phyloP scores from a whole-genome alignment of 2,113 vertebrate genomes.

The Lagopus leucura region DNA sequence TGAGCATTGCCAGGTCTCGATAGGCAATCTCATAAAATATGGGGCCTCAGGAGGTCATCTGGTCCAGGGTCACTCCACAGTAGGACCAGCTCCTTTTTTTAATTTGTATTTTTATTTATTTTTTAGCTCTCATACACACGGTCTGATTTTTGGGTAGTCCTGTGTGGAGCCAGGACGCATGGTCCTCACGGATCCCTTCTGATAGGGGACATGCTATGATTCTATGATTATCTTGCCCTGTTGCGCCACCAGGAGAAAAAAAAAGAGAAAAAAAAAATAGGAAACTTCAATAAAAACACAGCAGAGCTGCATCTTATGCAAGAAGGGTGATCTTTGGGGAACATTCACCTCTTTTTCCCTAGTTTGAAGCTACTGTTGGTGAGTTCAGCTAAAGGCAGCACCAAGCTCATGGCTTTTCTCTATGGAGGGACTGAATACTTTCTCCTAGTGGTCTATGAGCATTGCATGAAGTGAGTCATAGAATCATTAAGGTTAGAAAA shows the following conservation, averaged over 20 bases:
- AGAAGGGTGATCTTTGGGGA: background rate
- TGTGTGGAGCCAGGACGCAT: too few species aligned
- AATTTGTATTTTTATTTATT: background rate
- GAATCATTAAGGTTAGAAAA: background rate
- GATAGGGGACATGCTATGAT: too few species aligned
- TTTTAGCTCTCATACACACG: too few species aligned
- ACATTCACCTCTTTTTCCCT: background rate
- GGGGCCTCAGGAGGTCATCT: background rate
- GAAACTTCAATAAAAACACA: background rate
- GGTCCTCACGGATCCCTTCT: too few species aligned
- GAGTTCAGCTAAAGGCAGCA: background rate
- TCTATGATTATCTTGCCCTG: background rate
- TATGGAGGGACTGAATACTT: background rate
- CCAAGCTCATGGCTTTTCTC: background rate
- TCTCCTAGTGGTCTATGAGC: background rate
- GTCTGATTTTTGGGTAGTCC: too few species aligned
- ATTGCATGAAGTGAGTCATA: rapidly evolving
- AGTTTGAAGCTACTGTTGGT: background rate
- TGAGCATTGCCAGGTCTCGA: background rate
- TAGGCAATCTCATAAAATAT: slow-evolving; percentile 10
- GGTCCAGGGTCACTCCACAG: background rate
- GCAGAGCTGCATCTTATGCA: rapidly evolving
- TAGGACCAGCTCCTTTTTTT: background rate
- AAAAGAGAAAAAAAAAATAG: too few species aligned
- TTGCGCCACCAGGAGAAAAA: background rate